Percentiles rank a stretch among this genome's conserved stretches.
These are phyloP conservation scores for Oxygymnocypris stewartii DNA, from an alignment of 2,113 vertebrate species.

Conservation along the genomic window DNA sequence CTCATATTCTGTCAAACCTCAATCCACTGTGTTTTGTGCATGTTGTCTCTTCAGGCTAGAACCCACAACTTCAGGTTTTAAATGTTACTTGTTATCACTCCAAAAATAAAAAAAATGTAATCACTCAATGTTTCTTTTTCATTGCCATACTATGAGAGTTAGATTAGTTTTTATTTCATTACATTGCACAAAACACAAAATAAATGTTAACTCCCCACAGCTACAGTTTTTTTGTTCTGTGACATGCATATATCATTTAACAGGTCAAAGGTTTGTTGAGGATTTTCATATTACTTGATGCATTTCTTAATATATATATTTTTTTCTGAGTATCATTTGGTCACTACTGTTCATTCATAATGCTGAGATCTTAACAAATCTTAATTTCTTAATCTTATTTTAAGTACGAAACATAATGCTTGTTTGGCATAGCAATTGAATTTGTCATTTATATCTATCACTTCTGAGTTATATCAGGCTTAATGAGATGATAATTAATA, in stretches of 20 bases:
- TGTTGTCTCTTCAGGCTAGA: constrained; percentile 1
- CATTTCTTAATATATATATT: not conserved
- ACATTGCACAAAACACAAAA: not conserved
- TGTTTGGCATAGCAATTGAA: not conserved
- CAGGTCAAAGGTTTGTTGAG: not conserved
- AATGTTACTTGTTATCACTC: not conserved
- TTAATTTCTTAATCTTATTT: not conserved
- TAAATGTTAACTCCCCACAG: not conserved
- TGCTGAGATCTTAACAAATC: not conserved
- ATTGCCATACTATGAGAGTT: not conserved
- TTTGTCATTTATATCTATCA: not conserved
- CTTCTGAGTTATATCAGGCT: not conserved
- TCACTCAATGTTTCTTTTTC: not conserved
- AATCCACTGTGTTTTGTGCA: not conserved
- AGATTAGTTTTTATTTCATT: not conserved
- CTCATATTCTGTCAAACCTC: not conserved
- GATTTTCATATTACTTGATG: not conserved
- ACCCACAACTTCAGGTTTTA: not conserved
- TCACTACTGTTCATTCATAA: not conserved
- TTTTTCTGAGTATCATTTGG: not conserved
- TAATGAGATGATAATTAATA: not conserved
- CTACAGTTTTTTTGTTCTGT: not conserved
- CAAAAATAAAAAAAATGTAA: not conserved
- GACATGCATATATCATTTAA: not conserved
- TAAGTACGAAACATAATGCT: not conserved